Conservation (phyloP, 2,797 vertebrate species). For the Lepus oiostolus region DNA sequence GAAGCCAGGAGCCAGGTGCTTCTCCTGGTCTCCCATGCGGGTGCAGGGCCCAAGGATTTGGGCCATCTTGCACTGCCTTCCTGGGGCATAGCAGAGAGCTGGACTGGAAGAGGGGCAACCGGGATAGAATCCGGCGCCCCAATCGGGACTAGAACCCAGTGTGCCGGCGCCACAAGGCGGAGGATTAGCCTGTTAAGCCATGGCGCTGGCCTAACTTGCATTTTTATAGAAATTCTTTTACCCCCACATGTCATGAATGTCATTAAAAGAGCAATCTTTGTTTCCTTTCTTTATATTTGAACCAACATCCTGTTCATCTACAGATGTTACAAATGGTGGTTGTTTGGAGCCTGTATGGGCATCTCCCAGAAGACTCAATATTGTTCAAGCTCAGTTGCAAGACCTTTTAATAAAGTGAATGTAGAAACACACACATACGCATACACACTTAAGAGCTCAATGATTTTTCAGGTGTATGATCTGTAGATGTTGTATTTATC, state of each 20-base stretch:
- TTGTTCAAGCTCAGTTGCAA: not conserved
- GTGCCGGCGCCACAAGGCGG: too few species aligned
- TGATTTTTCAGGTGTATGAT: not conserved
- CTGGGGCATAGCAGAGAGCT: too few species aligned
- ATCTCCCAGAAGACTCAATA: not conserved
- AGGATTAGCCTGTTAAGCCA: too few species aligned
- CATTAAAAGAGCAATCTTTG: conserved; percentile 66
- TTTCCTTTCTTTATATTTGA: conserved; percentile 56
- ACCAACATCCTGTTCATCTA: conserved; percentile 69
- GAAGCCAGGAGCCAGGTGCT: too few species aligned
- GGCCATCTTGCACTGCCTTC: too few species aligned
- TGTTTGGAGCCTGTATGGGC: conserved; percentile 62
- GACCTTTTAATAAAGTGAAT: conserved; percentile 57
- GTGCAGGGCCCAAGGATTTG: too few species aligned
- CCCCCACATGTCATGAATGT: conserved; percentile 24
- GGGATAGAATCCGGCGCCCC: too few species aligned
- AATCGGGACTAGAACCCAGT: too few species aligned
- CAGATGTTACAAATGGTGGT: conserved; percentile 62
- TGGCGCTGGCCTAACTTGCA: not conserved
- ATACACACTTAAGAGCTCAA: not conserved
- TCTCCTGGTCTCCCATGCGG: too few species aligned
- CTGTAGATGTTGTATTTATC: not conserved
- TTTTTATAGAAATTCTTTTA: conserved; percentile 67
- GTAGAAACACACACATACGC: not conserved
- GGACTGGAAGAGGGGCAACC: too few species aligned